Evolutionary conservation across 2,113 vertebrate species (phyloP).

Genomic region (Syngnathus typhle): DNA sequence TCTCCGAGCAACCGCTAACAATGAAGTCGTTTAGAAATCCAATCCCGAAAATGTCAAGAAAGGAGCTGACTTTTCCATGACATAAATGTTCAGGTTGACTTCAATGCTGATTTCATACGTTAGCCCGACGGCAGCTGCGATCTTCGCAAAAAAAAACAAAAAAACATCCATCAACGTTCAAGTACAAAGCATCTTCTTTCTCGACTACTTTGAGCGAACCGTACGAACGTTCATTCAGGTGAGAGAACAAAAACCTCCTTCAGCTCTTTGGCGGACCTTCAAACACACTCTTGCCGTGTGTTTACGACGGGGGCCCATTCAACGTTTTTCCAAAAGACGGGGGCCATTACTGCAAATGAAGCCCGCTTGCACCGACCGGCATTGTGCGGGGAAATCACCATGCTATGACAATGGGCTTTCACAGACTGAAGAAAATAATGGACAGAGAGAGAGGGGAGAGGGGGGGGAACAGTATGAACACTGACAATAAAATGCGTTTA

Average conservation of each 20-base stretch:
- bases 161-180: background rate
- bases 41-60: too few species aligned
- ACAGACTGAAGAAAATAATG: slow-evolving; percentile 17
- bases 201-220: background rate
- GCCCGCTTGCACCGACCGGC: slow-evolving; percentile 45
- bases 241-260: slow-evolving; percentile 28
- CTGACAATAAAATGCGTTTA: slow-evolving; percentile 58
- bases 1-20: background rate
- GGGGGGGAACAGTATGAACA: slow-evolving; percentile 37
- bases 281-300: slow-evolving; percentile 45
- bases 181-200: background rate
- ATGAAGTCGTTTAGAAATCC: too few species aligned
- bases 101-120: background rate
- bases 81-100: background rate
- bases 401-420: slow-evolving; percentile 60
- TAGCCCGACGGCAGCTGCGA: background rate
- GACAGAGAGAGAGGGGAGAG: background rate
- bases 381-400: slow-evolving; percentile 58
- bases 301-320: slow-evolving; percentile 49
- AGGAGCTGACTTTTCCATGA: too few species aligned
- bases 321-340: slow-evolving; percentile 37
- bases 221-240: slow-evolving; percentile 11
- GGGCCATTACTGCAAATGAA: slow-evolving; percentile 59
- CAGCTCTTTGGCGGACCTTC: slow-evolving; percentile 50
- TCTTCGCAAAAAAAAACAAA: slow-evolving; percentile 66